These are phyloP conservation scores for Helostoma temminkii DNA, from an alignment of 2,797 vertebrate genomes.

Conservation along the genomic window DNA sequence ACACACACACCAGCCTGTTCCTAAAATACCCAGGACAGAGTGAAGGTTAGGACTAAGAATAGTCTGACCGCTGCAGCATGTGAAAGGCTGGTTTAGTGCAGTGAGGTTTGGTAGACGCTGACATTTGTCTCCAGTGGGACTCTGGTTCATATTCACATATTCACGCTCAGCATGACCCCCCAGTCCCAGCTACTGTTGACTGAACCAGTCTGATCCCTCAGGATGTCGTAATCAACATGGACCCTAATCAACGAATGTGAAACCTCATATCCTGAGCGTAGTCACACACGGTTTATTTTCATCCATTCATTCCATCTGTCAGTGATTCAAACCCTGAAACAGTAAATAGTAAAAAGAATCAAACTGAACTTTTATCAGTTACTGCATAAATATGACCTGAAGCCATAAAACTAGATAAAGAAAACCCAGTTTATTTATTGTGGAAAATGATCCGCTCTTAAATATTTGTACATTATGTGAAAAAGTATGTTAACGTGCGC, in stretches of 20 bases:
- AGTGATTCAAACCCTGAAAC: too few species aligned
- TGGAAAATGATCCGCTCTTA: too few species aligned
- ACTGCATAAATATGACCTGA: too few species aligned
- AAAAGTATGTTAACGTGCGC: too few species aligned
- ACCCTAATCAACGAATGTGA: conserved; percentile 2
- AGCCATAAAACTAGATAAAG: too few species aligned
- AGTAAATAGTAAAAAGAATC: too few species aligned
- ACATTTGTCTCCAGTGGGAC: conserved; percentile 31
- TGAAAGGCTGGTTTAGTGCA: conserved; percentile 14
- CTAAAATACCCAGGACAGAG: conserved; percentile 42
- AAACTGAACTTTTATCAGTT: too few species aligned
- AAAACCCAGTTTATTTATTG: too few species aligned
- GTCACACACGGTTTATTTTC: neutral
- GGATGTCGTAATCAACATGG: accelerated
- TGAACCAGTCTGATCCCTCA: neutral
- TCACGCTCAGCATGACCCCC: too few species aligned
- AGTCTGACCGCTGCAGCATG: conserved; percentile 75
- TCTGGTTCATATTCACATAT: too few species aligned
- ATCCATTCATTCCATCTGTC: too few species aligned
- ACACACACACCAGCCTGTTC: conserved; percentile 16
- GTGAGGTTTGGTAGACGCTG: neutral
- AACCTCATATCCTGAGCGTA: neutral
- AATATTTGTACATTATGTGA: too few species aligned
- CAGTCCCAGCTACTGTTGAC: neutral
- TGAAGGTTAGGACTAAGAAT: conserved; percentile 79